phyloP scores from a whole-genome alignment of 2,888 invertebrate species.

The Eurytoma adleriae region DNA sequence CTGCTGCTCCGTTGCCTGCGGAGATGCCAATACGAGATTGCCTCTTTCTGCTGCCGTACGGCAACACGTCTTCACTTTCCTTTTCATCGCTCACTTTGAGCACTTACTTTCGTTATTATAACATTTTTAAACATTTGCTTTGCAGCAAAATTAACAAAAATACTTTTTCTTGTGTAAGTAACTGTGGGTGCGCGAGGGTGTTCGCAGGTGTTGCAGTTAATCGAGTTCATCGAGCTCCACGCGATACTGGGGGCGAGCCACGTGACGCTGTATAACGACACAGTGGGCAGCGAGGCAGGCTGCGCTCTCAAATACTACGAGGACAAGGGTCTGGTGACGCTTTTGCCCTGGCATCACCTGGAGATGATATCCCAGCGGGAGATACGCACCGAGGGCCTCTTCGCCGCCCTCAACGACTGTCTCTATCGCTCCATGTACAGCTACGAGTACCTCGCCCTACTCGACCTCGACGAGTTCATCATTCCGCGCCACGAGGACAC shows the following conservation, averaged over 20 bases:
- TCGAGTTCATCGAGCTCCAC: slow-evolving; percentile 94
- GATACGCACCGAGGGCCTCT: slow-evolving; percentile 94
- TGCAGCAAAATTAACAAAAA: too few relatives aligned
- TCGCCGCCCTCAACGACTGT: slow-evolving; percentile 95
- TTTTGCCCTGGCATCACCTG: slow-evolving; percentile 88
- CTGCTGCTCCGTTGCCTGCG: too few relatives aligned
- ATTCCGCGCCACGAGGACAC: slow-evolving; percentile 88
- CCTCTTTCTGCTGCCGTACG: too few relatives aligned
- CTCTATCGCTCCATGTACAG: slow-evolving; percentile 92
- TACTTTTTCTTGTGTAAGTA: too few relatives aligned
- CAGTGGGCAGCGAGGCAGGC: slow-evolving; percentile 86
- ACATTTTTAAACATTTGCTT: too few relatives aligned
- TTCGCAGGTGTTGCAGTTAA: slow-evolving; percentile 84
- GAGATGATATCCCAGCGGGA: slow-evolving; percentile 92
- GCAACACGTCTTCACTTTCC: too few relatives aligned
- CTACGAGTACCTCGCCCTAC: slow-evolving; percentile 88
- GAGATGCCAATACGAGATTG: too few relatives aligned
- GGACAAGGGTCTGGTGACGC: slow-evolving; percentile 81
- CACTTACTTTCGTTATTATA: too few relatives aligned
- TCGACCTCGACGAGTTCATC: slow-evolving; percentile 93
- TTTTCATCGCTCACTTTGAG: too few relatives aligned
- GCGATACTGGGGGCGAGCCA: slow-evolving; percentile 89
- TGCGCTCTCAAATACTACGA: slow-evolving; percentile 86
- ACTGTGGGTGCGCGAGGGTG: too few relatives aligned
- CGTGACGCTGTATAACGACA: slow-evolving; percentile 94